Percentiles rank a stretch among this genome's conserved stretches.
Evolutionary conservation across 2,797 vertebrate species (phyloP).

Genomic region (Crocidura indochinensis): DNA sequence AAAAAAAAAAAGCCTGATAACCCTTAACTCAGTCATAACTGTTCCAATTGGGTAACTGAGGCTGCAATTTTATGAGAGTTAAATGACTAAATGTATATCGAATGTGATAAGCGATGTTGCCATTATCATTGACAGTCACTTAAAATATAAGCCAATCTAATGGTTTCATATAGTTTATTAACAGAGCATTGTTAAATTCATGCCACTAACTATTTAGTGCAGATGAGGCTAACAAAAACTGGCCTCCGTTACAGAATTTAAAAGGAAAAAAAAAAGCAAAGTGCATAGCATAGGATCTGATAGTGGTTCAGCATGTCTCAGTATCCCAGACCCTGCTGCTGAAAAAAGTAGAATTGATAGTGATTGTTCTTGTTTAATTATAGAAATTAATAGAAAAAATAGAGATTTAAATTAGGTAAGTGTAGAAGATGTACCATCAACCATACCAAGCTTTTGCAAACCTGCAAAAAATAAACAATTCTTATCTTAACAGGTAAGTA

Average conservation of each 20-base stretch:
- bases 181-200: conserved; percentile 9
- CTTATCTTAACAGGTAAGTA: conserved; percentile 55
- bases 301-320: background rate
- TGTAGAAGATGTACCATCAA: background rate
- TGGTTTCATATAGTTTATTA: background rate
- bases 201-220: background rate
- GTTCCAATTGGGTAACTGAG: conserved; percentile 28
- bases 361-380: background rate
- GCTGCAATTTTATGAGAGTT: conserved; percentile 32
- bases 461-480: background rate
- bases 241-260: background rate
- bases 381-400: background rate
- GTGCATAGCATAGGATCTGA: background rate
- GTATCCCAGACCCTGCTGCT: background rate
- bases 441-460: background rate
- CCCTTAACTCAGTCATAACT: too few species aligned
- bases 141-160: conserved; percentile 43
- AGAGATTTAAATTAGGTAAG: background rate
- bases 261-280: background rate
- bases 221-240: conserved; percentile 9
- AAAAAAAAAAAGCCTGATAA: too few species aligned
- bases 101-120: conserved; percentile 7
- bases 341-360: background rate
- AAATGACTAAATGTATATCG: background rate
- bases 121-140: conserved; percentile 9